Conservation (phyloP, 2,888 invertebrate genomes). For the Eupithecia inturbata region DNA sequence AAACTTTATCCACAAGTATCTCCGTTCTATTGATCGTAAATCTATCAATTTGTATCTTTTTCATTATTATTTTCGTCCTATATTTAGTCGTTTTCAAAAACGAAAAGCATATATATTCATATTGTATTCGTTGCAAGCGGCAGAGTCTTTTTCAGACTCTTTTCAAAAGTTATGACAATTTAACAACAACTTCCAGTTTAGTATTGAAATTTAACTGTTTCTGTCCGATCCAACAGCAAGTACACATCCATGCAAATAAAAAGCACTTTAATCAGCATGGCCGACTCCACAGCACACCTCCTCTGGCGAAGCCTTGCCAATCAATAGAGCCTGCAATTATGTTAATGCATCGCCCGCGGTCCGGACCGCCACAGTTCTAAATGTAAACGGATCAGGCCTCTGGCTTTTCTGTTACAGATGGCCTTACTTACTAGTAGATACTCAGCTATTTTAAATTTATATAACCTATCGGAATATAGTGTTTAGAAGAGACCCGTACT, state of each 20-base stretch:
- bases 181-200: neutral
- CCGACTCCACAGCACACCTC: neutral
- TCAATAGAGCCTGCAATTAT: slow-evolving; percentile 81
- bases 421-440: neutral
- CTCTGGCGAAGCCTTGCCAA: slow-evolving; percentile 56
- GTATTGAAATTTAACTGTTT: neutral
- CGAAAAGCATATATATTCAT: no score
- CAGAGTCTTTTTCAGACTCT: neutral
- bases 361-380: slow-evolving; percentile 70
- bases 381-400: slow-evolving; percentile 15
- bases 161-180: no score
- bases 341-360: slow-evolving; percentile 76
- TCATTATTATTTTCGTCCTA: no score
- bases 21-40: no score
- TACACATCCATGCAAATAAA: neutral
- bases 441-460: neutral
- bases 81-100: no score
- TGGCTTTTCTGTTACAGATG: slow-evolving; percentile 14
- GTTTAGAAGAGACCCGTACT: no score
- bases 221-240: neutral
- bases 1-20: no score
- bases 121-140: no score
- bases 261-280: slow-evolving; percentile 4
- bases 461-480: neutral
- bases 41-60: no score